Evolutionary conservation across 2,113 vertebrate species (phyloP).

Genomic region (Syngnathus scovelli): DNA sequence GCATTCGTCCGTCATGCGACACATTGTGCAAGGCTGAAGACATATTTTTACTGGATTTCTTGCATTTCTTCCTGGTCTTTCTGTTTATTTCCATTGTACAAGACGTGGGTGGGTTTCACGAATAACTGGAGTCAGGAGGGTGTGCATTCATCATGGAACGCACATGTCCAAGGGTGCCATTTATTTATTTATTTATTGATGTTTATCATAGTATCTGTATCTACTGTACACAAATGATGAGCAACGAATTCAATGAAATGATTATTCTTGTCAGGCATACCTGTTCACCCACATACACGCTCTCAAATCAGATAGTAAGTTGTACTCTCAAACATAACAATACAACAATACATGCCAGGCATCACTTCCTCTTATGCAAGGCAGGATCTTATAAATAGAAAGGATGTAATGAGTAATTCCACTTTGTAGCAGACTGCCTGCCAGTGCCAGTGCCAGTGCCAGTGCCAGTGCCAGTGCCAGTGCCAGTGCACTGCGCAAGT

Average conservation of each 20-base stretch:
- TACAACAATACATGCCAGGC: not conserved
- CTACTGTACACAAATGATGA: not conserved
- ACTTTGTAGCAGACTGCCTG: constrained; percentile 2
- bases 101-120: too few species aligned
- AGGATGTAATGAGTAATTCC: constrained; percentile 9
- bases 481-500: not conserved
- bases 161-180: not conserved
- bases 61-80: too few species aligned
- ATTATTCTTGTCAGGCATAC: not conserved
- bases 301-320: not conserved
- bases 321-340: not conserved
- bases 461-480: too few species aligned
- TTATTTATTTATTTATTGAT: too few species aligned
- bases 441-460: not conserved
- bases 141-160: not conserved
- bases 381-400: not conserved
- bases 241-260: not conserved
- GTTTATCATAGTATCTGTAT: too few species aligned
- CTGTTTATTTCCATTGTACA: too few species aligned
- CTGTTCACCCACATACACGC: not conserved
- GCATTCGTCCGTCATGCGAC: too few species aligned
- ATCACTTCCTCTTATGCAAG: constrained; percentile 7
- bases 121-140: not conserved
- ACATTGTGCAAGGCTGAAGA: too few species aligned
- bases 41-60: too few species aligned